These are phyloP conservation scores for Danio tinwini DNA, from an alignment of 2,797 vertebrate genomes.

Conservation along the genomic window DNA sequence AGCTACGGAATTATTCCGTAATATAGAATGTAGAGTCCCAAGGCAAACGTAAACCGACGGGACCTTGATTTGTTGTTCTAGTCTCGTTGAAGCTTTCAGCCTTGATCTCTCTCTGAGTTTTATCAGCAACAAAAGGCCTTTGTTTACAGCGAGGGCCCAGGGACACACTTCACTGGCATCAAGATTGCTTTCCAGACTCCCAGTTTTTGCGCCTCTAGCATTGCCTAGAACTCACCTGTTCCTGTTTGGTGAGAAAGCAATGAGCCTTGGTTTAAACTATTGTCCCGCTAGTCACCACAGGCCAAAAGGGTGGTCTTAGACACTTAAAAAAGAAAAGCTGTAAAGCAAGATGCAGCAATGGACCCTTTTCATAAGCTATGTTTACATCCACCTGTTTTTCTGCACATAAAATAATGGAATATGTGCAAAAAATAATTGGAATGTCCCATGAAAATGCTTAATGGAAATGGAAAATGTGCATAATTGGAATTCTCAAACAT, in stretches of 20 bases:
- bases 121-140: conserved; percentile 61
- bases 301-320: conserved; percentile 55
- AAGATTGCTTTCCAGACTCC: conserved; percentile 70
- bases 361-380: too few species aligned
- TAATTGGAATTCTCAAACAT: too few species aligned
- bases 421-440: too few species aligned
- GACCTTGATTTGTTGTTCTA: conserved; percentile 61
- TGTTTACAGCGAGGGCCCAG: conserved; percentile 66
- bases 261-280: conserved; percentile 64
- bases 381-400: too few species aligned
- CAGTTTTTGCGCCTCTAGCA: conserved; percentile 55
- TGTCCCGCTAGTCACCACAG: conserved; percentile 55
- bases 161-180: conserved; percentile 67
- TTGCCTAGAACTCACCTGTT: conserved; percentile 65
- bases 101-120: conserved; percentile 66
- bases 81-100: conserved; percentile 65
- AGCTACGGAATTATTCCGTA: conserved; percentile 55
- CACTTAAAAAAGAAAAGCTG: too few species aligned
- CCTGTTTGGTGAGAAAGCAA: conserved; percentile 66
- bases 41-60: conserved; percentile 59
- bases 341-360: too few species aligned
- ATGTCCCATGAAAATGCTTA: too few species aligned
- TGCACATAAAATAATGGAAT: too few species aligned
- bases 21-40: conserved; percentile 54
- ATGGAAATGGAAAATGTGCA: neutral